A percentile compares a stretch with the other conserved stretches of the same genome.
These are phyloP conservation scores for Wiebesia pumilae DNA, from an alignment of 1,140 invertebrate genomes.

Conservation along the genomic window DNA sequence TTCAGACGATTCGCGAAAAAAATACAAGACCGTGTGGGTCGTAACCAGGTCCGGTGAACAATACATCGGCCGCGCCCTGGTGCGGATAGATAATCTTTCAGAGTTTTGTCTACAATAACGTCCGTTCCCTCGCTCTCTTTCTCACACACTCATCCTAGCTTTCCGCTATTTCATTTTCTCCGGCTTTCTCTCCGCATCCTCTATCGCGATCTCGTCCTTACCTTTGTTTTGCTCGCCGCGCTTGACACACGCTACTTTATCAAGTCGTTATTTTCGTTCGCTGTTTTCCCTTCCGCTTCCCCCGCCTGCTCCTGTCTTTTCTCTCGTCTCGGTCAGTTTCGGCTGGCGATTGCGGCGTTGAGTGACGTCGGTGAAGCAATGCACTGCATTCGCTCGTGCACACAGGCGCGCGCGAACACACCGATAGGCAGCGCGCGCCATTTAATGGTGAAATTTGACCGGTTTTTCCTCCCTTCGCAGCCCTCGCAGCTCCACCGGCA, in stretches of 20 bases:
- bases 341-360: too few species aligned
- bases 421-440: too few species aligned
- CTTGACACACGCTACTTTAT: constrained; percentile 28
- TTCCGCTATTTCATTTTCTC: constrained; percentile 46
- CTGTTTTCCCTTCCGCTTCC: background rate
- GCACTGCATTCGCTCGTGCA: too few species aligned
- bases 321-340: background rate
- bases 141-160: constrained; percentile 19
- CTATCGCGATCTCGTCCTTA: constrained; percentile 36
- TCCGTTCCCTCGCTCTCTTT: constrained; percentile 50
- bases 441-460: too few species aligned
- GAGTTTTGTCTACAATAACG: constrained; percentile 61
- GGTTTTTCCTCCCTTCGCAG: too few species aligned
- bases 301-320: background rate
- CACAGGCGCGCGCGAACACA: too few species aligned
- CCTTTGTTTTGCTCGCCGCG: constrained; percentile 22
- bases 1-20: background rate
- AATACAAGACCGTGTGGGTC: background rate
- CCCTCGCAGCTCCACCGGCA: too few species aligned
- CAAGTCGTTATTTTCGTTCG: constrained; percentile 35
- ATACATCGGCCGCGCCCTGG: constrained; percentile 48
- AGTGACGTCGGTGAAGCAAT: too few species aligned
- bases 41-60: constrained; percentile 61
- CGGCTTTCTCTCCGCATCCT: constrained; percentile 29
- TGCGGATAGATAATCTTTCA: constrained; percentile 65